phyloP scores from a whole-genome alignment of 1,140 invertebrate species.

The Formica exsecta region DNA sequence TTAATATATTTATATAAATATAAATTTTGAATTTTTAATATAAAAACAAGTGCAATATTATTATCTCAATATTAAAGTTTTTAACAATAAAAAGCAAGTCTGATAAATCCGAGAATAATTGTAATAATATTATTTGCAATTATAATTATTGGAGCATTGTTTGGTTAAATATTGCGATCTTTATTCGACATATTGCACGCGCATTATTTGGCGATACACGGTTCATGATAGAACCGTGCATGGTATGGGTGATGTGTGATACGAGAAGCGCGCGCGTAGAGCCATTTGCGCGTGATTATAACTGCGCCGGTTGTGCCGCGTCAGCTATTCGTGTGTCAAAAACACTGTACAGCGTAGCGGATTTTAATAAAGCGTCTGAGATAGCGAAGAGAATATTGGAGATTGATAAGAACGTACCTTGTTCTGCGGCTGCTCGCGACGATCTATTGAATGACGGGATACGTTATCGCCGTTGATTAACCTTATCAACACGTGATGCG shows the following conservation, averaged over 20 bases:
- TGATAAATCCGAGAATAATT: too few species aligned
- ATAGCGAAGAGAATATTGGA: background rate
- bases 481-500: constrained; percentile 63
- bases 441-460: background rate
- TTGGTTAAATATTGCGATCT: background rate
- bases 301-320: constrained; percentile 22
- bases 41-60: too few species aligned
- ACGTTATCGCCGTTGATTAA: constrained; percentile 64
- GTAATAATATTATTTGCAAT: too few species aligned
- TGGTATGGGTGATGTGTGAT: too few species aligned
- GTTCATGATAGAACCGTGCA: constrained; percentile 3
- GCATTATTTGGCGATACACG: background rate
- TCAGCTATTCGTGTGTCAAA: constrained; percentile 56
- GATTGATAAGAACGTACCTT: constrained; percentile 49
- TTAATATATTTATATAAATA: too few species aligned
- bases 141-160: too few species aligned
- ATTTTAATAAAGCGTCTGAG: constrained; percentile 9
- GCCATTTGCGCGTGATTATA: background rate
- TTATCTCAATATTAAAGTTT: too few species aligned
- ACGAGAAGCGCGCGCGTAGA: background rate
- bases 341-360: background rate
- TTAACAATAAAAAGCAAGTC: too few species aligned
- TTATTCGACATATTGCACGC: constrained; percentile 9
- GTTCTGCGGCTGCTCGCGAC: background rate
- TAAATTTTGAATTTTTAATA: too few species aligned